Conservation (phyloP, 2,888 invertebrate species). For the Chymomyza fuscimana region DNA sequence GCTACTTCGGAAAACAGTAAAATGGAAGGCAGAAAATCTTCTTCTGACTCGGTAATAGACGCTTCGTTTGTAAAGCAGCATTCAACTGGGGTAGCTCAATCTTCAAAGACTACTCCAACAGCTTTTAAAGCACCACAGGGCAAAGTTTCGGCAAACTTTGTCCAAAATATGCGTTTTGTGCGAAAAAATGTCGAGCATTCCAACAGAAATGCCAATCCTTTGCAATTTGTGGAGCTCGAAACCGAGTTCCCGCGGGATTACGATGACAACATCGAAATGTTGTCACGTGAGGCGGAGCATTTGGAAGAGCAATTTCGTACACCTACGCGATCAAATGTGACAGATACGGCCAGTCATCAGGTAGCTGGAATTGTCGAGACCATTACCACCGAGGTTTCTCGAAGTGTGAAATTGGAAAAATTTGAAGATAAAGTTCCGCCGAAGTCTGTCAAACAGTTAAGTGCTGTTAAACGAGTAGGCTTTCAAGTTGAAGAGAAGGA, state of each 20-base stretch:
- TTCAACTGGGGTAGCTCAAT: constrained; percentile 34
- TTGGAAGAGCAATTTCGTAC: constrained; percentile 79
- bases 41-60: constrained; percentile 63
- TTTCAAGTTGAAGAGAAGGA: constrained; percentile 74
- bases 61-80: constrained; percentile 47
- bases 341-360: constrained; percentile 54
- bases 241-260: constrained; percentile 80
- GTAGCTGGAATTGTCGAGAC: constrained; percentile 64
- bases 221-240: constrained; percentile 76
- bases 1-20: constrained; percentile 43
- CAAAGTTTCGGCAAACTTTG: constrained; percentile 53
- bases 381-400: constrained; percentile 65
- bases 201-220: constrained; percentile 69
- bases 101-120: constrained; percentile 45
- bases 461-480: constrained; percentile 69
- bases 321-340: constrained; percentile 63
- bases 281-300: constrained; percentile 79
- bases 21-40: constrained; percentile 63
- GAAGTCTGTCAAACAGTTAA: constrained; percentile 49
- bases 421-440: constrained; percentile 56
- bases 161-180: constrained; percentile 77
- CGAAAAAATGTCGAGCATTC: constrained; percentile 79
- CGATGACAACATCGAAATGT: constrained; percentile 80
- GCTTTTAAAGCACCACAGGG: constrained; percentile 41
- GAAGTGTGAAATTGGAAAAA: constrained; percentile 56